Evolutionary conservation across 2,113 vertebrate genomes (phyloP).

Genomic region (Campylomormyrus numenius): DNA sequence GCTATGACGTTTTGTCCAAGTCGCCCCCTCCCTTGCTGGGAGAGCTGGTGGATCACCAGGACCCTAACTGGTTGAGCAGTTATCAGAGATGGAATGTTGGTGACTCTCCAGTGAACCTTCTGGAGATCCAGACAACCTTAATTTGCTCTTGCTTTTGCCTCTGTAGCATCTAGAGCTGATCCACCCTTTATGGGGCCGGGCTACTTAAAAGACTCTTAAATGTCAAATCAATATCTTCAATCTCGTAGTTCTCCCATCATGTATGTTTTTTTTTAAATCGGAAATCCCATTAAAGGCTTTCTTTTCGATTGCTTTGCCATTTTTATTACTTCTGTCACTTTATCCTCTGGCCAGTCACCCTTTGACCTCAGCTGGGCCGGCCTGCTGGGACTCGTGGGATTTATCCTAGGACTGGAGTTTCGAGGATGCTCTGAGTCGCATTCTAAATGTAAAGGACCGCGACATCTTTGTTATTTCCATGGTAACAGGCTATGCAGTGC

Average conservation of each 20-base stretch:
- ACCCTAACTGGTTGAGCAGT: background rate
- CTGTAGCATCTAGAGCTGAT: background rate
- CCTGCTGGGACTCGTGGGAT: background rate
- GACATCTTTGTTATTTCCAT: background rate
- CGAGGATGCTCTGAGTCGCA: background rate
- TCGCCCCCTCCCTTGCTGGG: background rate
- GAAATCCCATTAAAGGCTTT: background rate
- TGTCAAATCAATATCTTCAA: background rate
- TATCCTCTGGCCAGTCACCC: background rate
- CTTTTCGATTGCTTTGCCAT: background rate
- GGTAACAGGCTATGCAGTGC: background rate
- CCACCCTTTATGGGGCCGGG: background rate
- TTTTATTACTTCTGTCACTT: background rate
- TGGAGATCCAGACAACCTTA: background rate
- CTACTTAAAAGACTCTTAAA: background rate
- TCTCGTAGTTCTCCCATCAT: background rate
- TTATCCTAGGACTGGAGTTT: background rate
- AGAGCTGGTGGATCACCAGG: background rate
- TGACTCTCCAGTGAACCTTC: background rate
- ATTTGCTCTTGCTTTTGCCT: background rate
- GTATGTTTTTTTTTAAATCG: background rate
- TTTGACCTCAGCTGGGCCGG: background rate
- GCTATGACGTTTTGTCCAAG: background rate
- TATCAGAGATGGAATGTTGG: background rate
- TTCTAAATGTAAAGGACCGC: background rate